Evolutionary conservation across 1,140 invertebrate species (phyloP).

Genomic region (Dendroctonus valens): DNA sequence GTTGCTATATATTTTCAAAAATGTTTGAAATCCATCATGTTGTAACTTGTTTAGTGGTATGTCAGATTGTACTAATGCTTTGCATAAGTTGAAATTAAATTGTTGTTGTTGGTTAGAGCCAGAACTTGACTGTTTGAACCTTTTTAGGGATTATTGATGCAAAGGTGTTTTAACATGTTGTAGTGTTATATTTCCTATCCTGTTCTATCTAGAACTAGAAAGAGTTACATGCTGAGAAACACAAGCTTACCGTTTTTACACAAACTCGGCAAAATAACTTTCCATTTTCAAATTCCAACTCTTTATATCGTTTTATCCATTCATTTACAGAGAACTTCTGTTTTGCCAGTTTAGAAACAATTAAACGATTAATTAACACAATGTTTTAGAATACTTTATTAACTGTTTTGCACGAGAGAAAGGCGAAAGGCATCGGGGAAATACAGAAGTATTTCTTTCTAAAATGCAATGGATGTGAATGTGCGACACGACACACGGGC

Average conservation of each 20-base stretch:
- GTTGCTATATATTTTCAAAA: too few species aligned
- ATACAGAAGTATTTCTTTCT: too few species aligned
- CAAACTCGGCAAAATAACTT: conserved; percentile 7
- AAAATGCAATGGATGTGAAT: not conserved
- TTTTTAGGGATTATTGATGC: conserved; percentile 1
- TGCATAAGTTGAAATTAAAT: conserved; percentile 25
- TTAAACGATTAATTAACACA: too few species aligned
- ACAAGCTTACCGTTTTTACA: conserved; percentile 3
- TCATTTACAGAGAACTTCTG: too few species aligned
- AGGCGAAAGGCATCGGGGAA: too few species aligned
- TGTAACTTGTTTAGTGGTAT: conserved; percentile 26
- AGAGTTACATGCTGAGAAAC: not conserved
- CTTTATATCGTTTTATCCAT: conserved; percentile 1
- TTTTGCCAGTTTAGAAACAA: too few species aligned
- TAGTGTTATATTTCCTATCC: conserved; percentile 13
- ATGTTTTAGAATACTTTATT: too few species aligned
- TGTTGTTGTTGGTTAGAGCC: conserved; percentile 4
- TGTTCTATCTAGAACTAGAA: conserved; percentile 9
- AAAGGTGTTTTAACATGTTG: conserved; percentile 14
- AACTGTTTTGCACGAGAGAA: too few species aligned
- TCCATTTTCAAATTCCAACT: conserved; percentile 7
- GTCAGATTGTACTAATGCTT: conserved; percentile 16
- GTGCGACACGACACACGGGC: conserved; percentile 2
- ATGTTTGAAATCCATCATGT: conserved; percentile 13
- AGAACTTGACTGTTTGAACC: not conserved